Conservation (phyloP, 2,888 invertebrate genomes). For the Drosophila quinaria region DNA sequence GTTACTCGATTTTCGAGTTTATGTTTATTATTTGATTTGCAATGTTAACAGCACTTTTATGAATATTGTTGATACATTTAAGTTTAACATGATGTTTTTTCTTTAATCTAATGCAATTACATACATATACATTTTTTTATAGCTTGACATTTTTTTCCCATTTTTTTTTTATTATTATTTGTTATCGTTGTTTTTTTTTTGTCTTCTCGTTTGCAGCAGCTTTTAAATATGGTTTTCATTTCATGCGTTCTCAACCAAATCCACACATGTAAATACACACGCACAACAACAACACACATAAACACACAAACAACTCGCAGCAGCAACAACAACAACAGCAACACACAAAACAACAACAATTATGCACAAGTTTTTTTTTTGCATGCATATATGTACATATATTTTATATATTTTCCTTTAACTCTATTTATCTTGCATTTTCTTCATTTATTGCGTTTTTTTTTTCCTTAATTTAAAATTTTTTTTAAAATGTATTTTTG, state of each 20-base stretch:
- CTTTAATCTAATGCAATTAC: constrained; percentile 9
- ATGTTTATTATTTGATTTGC: constrained; percentile 8
- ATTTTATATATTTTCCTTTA: background rate
- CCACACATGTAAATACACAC: constrained; percentile 38
- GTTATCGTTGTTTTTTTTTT: constrained; percentile 20
- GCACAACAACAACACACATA: constrained; percentile 4
- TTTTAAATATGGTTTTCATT: constrained; percentile 40
- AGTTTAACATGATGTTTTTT: constrained; percentile 12
- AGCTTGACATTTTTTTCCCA: constrained; percentile 5
- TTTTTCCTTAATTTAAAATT: background rate
- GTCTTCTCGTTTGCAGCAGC: constrained; percentile 46
- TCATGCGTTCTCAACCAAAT: constrained; percentile 28
- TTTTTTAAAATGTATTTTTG: background rate
- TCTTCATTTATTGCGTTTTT: constrained; percentile 13
- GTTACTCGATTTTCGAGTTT: constrained; percentile 10
- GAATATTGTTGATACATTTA: background rate
- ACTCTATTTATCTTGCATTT: constrained; percentile 18
- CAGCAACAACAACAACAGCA: constrained; percentile 6
- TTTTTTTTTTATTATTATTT: constrained; percentile 6
- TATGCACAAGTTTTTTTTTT: constrained; percentile 11
- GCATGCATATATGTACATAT: no score
- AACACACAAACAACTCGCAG: constrained; percentile 5
- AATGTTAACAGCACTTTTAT: constrained; percentile 28
- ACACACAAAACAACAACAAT: constrained; percentile 1
- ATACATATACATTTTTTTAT: constrained; percentile 5